Evolutionary conservation across 2,797 vertebrate species (phyloP), one percentile per base, ranked within the genome.

Genomic region (Sarcoramphus papa): DNA sequence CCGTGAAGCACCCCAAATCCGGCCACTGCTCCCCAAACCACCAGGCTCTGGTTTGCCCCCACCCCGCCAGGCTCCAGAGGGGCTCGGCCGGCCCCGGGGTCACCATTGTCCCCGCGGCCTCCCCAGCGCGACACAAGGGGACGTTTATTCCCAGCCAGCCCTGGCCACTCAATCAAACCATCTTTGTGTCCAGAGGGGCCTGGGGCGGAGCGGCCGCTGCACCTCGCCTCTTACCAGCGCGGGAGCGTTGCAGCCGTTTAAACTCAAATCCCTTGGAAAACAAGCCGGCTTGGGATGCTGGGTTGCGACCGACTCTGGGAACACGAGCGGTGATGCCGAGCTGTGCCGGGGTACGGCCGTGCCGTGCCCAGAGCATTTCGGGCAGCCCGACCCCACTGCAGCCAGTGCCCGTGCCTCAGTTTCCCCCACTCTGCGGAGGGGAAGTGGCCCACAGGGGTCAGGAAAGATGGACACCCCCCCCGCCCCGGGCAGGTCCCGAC

Each of bases 141-240:
- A 97, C 93, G 13, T 96, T 97, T 97, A 96, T 97, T 96, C 90
- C 85, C 83, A 50, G 63, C 28, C 93, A 53, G 91, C 78, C 14
- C 79, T 0, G 47, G 96, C 85, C 93, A 87, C 86, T 96, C 95
- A 92, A 95, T 96, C 95, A 93, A 96, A 94, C 91, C 94, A 95
- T 74, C 95, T 96, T 96, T 96, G 95, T 96, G 93, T 92, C 78
- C 86, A 31, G 85, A 70, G 72, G 93, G 95, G 93, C 89, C 96
- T 35, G 91, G 78, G 91, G 95, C 81, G 79, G 93, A 92, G 96
- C 72, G 2, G 95, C 88, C 48, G 28, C 95, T 22, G 90, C 91
- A 67, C 87, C 93, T 90, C 94, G 14, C 57, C 75, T 30, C 82
- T 25, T 3, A 5, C 48, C 50, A n/a, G 54, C 6, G 19, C 48